phyloP scores from a whole-genome alignment of 2,113 vertebrate species.

The Lasiurus borealis region DNA sequence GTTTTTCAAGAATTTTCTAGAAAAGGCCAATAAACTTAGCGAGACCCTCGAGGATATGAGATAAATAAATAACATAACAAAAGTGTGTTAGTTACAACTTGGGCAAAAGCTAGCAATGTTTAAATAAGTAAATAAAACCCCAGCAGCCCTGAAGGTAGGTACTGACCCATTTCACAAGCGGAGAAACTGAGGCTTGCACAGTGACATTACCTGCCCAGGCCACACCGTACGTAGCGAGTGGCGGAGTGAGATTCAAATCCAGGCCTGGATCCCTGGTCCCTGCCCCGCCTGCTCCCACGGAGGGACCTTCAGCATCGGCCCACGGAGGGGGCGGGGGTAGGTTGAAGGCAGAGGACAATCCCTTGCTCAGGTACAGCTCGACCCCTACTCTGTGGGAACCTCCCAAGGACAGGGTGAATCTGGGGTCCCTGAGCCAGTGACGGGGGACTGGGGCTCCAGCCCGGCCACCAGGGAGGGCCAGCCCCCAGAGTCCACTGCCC shows the following conservation, averaged over 20 bases:
- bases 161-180: not conserved
- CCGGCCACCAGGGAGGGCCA: not conserved
- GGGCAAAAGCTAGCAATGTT: too few relatives aligned
- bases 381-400: not conserved
- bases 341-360: not conserved
- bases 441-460: not conserved
- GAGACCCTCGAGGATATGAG: too few relatives aligned
- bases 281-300: not conserved
- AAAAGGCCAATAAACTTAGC: too few relatives aligned
- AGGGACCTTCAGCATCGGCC: not conserved
- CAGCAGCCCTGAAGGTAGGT: not conserved
- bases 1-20: too few relatives aligned
- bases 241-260: not conserved
- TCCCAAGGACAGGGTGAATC: not conserved
- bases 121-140: not conserved
- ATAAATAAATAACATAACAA: too few relatives aligned
- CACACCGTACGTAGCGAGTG: not conserved
- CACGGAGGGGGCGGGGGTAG: accelerated
- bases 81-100: too few relatives aligned
- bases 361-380: not conserved
- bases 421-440: not conserved
- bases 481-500: not conserved
- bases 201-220: not conserved
- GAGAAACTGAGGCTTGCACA: not conserved
- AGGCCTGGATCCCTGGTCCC: not conserved